Conservation (phyloP, 30 jellyfish, hydroid and myxozoan genomes). For the Pelagia noctiluca region DNA sequence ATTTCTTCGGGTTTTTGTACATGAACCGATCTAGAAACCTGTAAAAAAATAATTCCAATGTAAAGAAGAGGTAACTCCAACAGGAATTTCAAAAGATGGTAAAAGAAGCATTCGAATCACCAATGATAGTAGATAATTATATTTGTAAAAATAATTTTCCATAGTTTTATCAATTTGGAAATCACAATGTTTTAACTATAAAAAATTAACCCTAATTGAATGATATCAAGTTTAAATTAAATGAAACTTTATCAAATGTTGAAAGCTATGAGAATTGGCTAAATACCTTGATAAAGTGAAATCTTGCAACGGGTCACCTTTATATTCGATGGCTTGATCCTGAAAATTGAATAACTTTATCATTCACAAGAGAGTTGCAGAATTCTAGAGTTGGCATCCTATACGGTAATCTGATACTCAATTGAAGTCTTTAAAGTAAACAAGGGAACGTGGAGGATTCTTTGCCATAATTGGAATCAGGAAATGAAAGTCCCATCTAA, state of each 20-base stretch:
- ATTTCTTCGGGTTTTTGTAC: constrained; percentile 96
- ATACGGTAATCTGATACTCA: no score
- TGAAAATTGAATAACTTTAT: constrained; percentile 13
- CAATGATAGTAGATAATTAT: background rate
- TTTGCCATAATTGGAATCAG: no score
- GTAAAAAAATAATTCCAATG: background rate
- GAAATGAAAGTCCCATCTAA: no score
- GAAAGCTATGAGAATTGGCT: background rate
- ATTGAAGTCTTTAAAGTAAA: no score
- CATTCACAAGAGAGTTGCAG: no score
- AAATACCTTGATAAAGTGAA: constrained; percentile 86
- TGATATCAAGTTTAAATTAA: no score
- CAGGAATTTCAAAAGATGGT: background rate
- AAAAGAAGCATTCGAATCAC: background rate
- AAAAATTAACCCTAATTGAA: no score
- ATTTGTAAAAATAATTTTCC: background rate
- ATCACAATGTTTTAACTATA: no score
- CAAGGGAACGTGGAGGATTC: no score
- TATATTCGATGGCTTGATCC: constrained; percentile 76
- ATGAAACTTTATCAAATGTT: no score
- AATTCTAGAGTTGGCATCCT: no score
- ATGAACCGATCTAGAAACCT: constrained; percentile 96
- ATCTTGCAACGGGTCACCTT: constrained; percentile 98
- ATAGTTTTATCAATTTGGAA: no score
- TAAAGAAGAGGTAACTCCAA: background rate